Base-by-base conservation (phyloP, 1,140 invertebrate genomes). In the Bemisia tabaci region DNA sequence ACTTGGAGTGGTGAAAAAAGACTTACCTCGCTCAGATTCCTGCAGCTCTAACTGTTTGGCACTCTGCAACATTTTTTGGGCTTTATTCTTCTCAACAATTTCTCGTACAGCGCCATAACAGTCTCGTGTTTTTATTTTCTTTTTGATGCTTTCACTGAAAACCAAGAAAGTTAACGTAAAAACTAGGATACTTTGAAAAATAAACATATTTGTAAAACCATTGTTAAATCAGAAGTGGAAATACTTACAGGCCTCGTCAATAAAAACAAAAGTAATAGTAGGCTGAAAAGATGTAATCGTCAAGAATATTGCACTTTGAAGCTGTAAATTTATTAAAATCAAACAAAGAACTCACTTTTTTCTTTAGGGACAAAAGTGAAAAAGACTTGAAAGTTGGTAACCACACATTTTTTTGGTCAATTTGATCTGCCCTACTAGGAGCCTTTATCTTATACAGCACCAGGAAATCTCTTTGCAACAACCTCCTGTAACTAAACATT, bases 41-140 rank as follows among this genome's bases (percentile, higher is more conserved):
- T 60, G 62, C 12, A 65, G 48, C 22, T 48, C 58, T 21, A 26
- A 21, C 62, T 65, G 58, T 62, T 67, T 59, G 24, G 39, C 65
- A 33, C n/a, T 33, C 39, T 72, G 67, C 17, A 67, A 68, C 21
- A 65, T 67, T 66, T 67, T 70, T 22, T 67, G 58, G 22, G 68
- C 68, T 66, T 73, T 72, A 26, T 80, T 80, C 26, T 78, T 78
- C 71, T 87, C 85, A 0, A 93, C 91, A 67, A 88, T 81, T 61
- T 94, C 86, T 74, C 97, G 84, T 1, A 98, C 89, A 33, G 87
- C 79, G 0, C 89, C 89, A 79, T 96, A 98, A 68, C 87, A 89
- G 75, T 95, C 94, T 72, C 85, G 81, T 1, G 90, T 84, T 80
- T 98, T 98, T 1, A 92, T 80, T 0, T 75, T 73, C 73, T 83